Conservation (phyloP, 2,888 invertebrate genomes). For the Lamproptera curius region DNA sequence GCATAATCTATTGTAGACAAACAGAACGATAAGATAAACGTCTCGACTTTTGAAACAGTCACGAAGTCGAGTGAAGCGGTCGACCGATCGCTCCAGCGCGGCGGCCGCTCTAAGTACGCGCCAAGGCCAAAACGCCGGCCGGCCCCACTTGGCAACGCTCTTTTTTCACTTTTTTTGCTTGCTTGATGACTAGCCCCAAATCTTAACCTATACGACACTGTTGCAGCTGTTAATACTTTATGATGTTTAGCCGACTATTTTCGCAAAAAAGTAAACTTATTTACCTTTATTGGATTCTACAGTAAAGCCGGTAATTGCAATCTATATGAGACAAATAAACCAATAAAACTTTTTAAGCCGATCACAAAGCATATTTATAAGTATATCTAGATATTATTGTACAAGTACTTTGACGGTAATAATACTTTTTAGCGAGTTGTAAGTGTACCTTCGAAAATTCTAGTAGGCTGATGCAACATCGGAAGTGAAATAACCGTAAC, state of each 20-base stretch:
- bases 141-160: slow-evolving; percentile 57
- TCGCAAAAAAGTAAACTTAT: too few species aligned
- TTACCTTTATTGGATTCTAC: too few species aligned
- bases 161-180: slow-evolving; percentile 21
- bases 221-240: too few species aligned
- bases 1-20: not conserved
- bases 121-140: slow-evolving; percentile 69
- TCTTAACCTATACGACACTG: slow-evolving; percentile 19
- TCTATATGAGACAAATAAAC: not conserved
- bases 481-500: slow-evolving; percentile 18
- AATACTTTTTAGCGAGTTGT: not conserved
- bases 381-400: too few species aligned
- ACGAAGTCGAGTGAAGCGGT: not conserved
- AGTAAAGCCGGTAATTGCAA: too few species aligned
- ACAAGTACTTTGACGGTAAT: too few species aligned
- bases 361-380: too few species aligned
- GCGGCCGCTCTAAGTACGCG: slow-evolving; percentile 46
- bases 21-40: not conserved
- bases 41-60: not conserved
- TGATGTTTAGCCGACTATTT: too few species aligned
- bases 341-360: too few species aligned
- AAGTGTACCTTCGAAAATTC: slow-evolving; percentile 28
- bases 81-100: slow-evolving; percentile 31
- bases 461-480: slow-evolving; percentile 38
- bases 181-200: slow-evolving; percentile 16